Conservation (phyloP, 2,888 invertebrate species). For the Drosophila lutescens region DNA sequence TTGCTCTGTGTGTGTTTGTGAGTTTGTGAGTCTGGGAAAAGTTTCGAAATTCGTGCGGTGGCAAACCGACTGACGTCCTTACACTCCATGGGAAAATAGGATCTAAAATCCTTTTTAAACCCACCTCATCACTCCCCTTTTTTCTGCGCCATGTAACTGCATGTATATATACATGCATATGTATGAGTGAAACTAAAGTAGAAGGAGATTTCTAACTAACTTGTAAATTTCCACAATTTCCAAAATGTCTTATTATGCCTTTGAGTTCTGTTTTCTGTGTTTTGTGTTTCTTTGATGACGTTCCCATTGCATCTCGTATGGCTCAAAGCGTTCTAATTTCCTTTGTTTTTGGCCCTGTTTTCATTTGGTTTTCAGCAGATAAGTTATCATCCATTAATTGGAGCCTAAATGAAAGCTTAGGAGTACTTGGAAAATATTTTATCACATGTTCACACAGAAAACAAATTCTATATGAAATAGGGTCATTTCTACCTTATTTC, state of each 20-base stretch:
- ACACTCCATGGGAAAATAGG: constrained; percentile 72
- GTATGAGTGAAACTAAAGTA: constrained; percentile 54
- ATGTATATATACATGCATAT: constrained; percentile 1
- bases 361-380: not conserved
- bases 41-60: constrained; percentile 76
- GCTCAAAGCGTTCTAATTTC: constrained; percentile 6
- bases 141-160: not conserved
- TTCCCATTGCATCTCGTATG: not conserved
- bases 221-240: constrained; percentile 70
- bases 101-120: constrained; percentile 75
- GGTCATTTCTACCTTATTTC: no score
- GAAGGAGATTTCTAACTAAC: constrained; percentile 64
- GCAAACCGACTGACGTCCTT: constrained; percentile 71
- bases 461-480: no score
- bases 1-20: constrained; percentile 52
- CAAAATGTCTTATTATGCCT: constrained; percentile 55
- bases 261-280: constrained; percentile 4
- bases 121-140: constrained; percentile 1
- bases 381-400: not conserved
- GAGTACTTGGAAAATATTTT: no score
- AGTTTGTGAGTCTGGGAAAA: constrained; percentile 69
- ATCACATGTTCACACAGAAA: no score
- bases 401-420: no score
- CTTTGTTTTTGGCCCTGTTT: not conserved
- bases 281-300: constrained; percentile 8